phyloP scores from a whole-genome alignment of 2,113 vertebrate species.

The Cyprinodon brontotheroides region DNA sequence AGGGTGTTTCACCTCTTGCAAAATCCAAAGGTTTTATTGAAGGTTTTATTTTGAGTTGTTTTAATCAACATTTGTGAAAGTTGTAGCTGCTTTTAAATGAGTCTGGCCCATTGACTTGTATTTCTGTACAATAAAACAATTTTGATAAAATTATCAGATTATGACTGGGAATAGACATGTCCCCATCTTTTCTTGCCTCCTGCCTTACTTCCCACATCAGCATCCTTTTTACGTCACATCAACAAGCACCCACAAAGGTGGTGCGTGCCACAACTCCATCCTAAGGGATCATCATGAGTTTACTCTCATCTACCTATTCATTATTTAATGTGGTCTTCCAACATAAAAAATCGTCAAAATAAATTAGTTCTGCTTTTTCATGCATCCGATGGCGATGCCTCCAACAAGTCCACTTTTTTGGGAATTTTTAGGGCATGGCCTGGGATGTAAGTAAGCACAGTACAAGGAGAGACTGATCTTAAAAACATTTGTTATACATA shows the following conservation, averaged over 20 bases:
- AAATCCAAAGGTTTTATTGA: not conserved
- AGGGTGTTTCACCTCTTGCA: not conserved
- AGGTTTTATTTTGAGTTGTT: not conserved
- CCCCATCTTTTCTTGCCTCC: not conserved
- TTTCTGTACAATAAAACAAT: not conserved
- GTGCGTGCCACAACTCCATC: too few relatives aligned
- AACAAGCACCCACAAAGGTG: too few relatives aligned
- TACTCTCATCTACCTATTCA: not conserved
- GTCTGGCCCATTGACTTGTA: not conserved
- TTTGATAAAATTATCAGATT: not conserved
- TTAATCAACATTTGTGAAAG: not conserved
- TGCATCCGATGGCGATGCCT: not conserved
- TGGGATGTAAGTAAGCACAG: not conserved
- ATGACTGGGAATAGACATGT: not conserved
- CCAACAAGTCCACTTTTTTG: not conserved
- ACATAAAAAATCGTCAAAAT: not conserved
- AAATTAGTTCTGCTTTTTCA: not conserved
- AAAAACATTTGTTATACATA: not conserved
- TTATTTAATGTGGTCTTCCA: not conserved
- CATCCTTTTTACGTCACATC: not conserved
- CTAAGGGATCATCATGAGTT: too few relatives aligned
- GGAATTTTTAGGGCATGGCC: too few relatives aligned
- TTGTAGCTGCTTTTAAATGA: not conserved
- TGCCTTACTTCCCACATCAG: not conserved
- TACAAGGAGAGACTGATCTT: not conserved